A percentile compares a stretch with the other conserved stretches of the same genome.
phyloP scores from a whole-genome alignment of 2,113 vertebrate genomes.

The Bubalus kerabau region DNA sequence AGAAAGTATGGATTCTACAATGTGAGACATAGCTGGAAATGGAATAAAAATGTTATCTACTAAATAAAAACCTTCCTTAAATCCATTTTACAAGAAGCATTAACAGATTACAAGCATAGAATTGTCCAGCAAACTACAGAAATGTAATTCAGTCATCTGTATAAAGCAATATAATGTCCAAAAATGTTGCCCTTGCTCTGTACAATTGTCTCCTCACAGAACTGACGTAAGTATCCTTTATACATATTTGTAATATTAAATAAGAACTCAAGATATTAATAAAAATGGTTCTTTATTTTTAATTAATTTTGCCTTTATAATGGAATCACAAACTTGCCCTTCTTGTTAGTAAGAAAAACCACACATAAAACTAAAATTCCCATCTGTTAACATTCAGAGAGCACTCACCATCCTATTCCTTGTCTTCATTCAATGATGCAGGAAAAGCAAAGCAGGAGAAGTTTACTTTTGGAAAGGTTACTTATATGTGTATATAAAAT shows the following conservation, averaged over 20 bases:
- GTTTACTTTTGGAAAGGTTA: slow-evolving; percentile 29
- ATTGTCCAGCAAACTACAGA: background rate
- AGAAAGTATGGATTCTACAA: background rate
- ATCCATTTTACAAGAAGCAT: background rate
- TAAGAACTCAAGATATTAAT: background rate
- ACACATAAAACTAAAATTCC: background rate
- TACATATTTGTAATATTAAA: background rate
- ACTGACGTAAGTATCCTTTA: background rate
- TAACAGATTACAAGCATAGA: background rate
- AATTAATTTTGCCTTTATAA: background rate
- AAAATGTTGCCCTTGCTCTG: background rate
- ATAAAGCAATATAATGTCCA: background rate
- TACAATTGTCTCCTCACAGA: background rate
- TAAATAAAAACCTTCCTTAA: background rate
- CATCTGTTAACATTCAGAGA: background rate
- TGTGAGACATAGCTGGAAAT: background rate
- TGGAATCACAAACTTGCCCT: background rate
- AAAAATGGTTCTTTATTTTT: background rate
- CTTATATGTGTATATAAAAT: background rate
- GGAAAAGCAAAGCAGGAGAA: background rate
- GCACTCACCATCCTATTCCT: slow-evolving; percentile 8
- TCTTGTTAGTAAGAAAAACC: background rate
- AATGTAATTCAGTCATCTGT: background rate
- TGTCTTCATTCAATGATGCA: background rate
- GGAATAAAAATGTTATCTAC: background rate